phyloP scores from a whole-genome alignment of 2,888 invertebrate genomes.

The Timandra comae region DNA sequence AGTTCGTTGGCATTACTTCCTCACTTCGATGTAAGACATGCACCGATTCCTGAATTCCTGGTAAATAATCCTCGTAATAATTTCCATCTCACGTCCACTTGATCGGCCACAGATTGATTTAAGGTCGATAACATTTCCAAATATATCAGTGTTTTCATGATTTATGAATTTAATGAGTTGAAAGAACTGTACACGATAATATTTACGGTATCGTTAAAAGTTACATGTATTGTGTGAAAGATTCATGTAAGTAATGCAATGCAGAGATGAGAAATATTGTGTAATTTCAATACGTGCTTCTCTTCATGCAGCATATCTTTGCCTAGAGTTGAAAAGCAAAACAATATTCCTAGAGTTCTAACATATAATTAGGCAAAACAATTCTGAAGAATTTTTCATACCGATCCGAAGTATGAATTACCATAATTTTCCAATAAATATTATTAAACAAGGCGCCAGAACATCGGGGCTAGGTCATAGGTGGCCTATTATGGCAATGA shows the following conservation, averaged over 20 bases:
- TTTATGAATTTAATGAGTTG: conserved; percentile 12
- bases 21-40: conserved; percentile 12
- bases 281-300: too few relatives aligned
- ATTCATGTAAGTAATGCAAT: too few relatives aligned
- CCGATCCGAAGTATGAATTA: too few relatives aligned
- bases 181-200: conserved; percentile 15
- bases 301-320: too few relatives aligned
- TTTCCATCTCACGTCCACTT: conserved; percentile 3
- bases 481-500: conserved; percentile 36
- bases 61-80: conserved; percentile 4
- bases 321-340: too few relatives aligned
- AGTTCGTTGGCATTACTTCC: conserved; percentile 6
- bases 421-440: conserved; percentile 19
- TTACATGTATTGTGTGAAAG: too few relatives aligned
- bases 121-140: conserved; percentile 13
- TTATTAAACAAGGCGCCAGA: conserved; percentile 18
- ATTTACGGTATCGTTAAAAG: too few relatives aligned
- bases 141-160: conserved; percentile 14
- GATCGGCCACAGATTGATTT: conserved; percentile 11
- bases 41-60: conserved; percentile 10
- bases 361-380: too few relatives aligned
- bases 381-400: too few relatives aligned
- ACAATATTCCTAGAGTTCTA: too few relatives aligned
- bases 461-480: conserved; percentile 34
- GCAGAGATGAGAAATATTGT: too few relatives aligned